phyloP scores from a whole-genome alignment of 2,797 vertebrate species.

The Melanotaenia pygmaea region DNA sequence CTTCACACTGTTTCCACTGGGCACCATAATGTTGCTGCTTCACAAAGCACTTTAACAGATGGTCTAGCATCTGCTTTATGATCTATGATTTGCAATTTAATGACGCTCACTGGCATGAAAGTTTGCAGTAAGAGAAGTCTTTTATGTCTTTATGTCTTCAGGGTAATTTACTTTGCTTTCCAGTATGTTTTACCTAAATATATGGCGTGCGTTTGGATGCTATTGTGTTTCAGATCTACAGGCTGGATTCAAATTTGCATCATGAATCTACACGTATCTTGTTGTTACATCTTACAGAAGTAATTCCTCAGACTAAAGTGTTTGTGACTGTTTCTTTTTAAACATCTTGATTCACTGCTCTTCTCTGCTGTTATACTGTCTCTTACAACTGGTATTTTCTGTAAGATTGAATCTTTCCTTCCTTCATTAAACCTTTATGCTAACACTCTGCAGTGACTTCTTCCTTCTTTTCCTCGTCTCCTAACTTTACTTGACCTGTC shows the following conservation, averaged over 20 bases:
- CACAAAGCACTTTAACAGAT: constrained; percentile 83
- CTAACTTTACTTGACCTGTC: constrained; percentile 42
- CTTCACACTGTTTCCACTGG: constrained; percentile 67
- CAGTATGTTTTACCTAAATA: constrained; percentile 61
- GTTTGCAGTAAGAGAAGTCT: constrained; percentile 64
- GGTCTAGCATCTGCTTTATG: constrained; percentile 80
- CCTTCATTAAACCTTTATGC: constrained; percentile 75
- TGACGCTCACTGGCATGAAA: constrained; percentile 70
- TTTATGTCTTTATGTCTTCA: constrained; percentile 69
- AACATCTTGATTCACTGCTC: constrained; percentile 47
- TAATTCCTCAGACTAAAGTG: constrained; percentile 49
- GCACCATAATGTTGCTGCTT: constrained; percentile 65
- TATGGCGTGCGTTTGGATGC: constrained; percentile 39
- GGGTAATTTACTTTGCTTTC: constrained; percentile 64
- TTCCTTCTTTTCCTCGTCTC: constrained; percentile 65
- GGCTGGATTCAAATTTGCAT: constrained; percentile 53
- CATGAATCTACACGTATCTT: constrained; percentile 19
- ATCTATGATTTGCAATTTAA: constrained; percentile 80
- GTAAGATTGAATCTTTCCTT: constrained; percentile 50
- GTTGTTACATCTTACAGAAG: constrained; percentile 45
- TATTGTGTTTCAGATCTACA: constrained; percentile 59
- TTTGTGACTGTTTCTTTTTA: constrained; percentile 41
- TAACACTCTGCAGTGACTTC: constrained; percentile 61
- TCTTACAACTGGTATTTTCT: constrained; percentile 45
- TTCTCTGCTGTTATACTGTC: constrained; percentile 43